These are phyloP conservation scores for Cydia pomonella DNA, from an alignment of 1,140 invertebrate genomes.

Conservation along the genomic window DNA sequence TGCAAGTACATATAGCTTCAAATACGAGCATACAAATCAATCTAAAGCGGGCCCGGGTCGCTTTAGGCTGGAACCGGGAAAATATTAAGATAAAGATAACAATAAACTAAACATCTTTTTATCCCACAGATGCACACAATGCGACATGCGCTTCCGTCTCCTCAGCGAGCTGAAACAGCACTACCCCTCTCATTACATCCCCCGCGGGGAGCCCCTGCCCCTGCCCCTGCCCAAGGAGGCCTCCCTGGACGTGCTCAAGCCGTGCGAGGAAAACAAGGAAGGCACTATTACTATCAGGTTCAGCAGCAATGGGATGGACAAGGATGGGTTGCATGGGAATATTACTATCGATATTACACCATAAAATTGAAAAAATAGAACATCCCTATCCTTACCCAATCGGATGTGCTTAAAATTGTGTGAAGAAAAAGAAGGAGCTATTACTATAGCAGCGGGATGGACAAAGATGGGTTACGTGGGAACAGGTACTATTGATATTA, in stretches of 20 bases:
- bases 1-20: too few species aligned
- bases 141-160: constrained; percentile 67
- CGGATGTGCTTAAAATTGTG: too few species aligned
- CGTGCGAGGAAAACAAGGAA: constrained; percentile 32
- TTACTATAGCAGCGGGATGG: too few species aligned
- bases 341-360: constrained; percentile 61
- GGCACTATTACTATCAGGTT: constrained; percentile 62
- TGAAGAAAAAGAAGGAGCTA: too few species aligned
- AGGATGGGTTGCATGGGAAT: constrained; percentile 51
- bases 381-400: too few species aligned
- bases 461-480: too few species aligned
- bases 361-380: too few species aligned
- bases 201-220: constrained; percentile 39
- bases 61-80: too few species aligned
- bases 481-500: too few species aligned
- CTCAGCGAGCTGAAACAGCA: constrained; percentile 72
- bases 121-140: constrained; percentile 56
- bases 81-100: too few species aligned
- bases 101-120: constrained; percentile 42
- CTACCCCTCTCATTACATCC: constrained; percentile 70
- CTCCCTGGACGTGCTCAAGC: not conserved
- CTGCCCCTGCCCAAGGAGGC: constrained; percentile 4
- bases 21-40: too few species aligned
- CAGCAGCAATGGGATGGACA: constrained; percentile 49
- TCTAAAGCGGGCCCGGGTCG: too few species aligned